Percentiles rank a stretch among this genome's conserved stretches.
Evolutionary conservation across 2,797 vertebrate species (phyloP).

Genomic region (Luscinia luscinia): DNA sequence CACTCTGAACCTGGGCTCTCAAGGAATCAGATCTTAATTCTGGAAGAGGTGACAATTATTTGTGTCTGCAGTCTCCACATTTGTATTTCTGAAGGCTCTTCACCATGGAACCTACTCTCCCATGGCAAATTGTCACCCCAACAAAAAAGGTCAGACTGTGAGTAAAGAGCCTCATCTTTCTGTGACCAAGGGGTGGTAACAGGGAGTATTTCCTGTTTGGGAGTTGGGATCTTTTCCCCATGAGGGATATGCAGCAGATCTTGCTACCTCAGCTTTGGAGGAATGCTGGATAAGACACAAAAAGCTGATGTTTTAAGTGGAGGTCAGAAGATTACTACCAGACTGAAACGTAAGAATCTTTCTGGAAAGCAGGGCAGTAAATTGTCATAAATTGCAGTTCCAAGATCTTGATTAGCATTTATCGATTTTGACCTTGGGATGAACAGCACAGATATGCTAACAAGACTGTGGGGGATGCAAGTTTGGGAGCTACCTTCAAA

Average conservation of each 20-base stretch:
- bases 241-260: background rate
- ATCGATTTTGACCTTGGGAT: background rate
- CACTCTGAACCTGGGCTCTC: background rate
- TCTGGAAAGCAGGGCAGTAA: background rate
- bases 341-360: background rate
- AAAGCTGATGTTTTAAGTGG: background rate
- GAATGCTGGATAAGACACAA: background rate
- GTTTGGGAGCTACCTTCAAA: background rate
- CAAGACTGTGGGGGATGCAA: background rate
- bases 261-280: background rate
- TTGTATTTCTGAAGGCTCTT: background rate
- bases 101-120: background rate
- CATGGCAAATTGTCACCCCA: background rate
- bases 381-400: background rate
- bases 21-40: background rate
- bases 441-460: background rate
- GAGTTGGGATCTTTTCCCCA: background rate
- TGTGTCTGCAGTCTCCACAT: background rate
- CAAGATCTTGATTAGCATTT: background rate
- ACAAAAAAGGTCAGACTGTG: background rate
- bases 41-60: background rate
- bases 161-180: background rate
- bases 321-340: background rate
- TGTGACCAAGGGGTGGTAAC: accelerated
- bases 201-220: background rate